Percentiles rank a stretch among this genome's conserved stretches.
Conservation (phyloP, 2,888 invertebrate species). For the Sympetrum striolatum region DNA sequence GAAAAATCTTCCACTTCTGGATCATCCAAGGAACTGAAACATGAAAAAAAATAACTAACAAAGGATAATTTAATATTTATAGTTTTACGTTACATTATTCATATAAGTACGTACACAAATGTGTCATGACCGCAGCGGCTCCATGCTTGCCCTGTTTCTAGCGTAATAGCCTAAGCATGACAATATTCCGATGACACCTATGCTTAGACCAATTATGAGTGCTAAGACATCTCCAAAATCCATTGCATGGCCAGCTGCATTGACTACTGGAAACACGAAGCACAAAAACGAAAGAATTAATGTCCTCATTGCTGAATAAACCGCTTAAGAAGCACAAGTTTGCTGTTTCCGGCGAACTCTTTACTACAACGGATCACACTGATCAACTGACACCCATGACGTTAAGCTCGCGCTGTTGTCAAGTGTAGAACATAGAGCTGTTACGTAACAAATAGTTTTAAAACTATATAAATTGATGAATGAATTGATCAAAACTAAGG, state of each 20-base stretch:
- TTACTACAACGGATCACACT: not conserved
- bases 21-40: not conserved
- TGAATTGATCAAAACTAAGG: not conserved
- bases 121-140: not conserved
- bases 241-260: not conserved
- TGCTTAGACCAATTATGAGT: conserved; percentile 1
- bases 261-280: not conserved
- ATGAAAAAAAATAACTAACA: no score
- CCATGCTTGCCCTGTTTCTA: conserved; percentile 6
- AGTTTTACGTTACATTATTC: no score
- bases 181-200: conserved; percentile 2
- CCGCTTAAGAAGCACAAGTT: not conserved
- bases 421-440: not conserved
- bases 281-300: not conserved
- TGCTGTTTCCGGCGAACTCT: not conserved
- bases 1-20: not conserved
- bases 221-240: conserved; percentile 22
- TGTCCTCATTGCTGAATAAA: not conserved
- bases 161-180: conserved; percentile 19
- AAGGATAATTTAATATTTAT: no score
- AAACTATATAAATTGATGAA: not conserved
- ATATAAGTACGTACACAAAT: not conserved
- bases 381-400: not conserved
- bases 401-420: not conserved
- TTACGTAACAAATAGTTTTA: not conserved